A percentile compares a stretch with the other conserved stretches of the same genome.
Conservation (phyloP, 1,140 invertebrate species). For the Neoseiulus cucumeris region DNA sequence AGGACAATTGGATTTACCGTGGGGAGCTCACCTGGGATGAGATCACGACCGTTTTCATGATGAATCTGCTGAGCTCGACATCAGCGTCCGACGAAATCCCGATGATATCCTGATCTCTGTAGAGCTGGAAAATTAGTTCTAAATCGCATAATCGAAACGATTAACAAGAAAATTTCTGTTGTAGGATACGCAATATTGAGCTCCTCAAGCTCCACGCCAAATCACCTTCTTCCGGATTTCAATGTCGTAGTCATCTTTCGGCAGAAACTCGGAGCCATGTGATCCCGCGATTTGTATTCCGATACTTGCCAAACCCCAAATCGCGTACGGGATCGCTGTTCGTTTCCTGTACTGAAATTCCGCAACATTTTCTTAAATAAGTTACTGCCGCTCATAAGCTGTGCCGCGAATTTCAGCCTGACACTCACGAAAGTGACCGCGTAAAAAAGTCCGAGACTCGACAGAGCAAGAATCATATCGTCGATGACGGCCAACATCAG, state of each 20-base stretch:
- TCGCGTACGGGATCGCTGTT: neutral
- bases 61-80: neutral
- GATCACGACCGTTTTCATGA: neutral
- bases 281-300: neutral
- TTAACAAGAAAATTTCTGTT: too few relatives aligned
- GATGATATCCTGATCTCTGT: neutral
- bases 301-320: neutral
- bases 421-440: neutral
- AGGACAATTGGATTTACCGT: neutral
- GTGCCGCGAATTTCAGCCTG: neutral
- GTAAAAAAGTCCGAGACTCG: conserved; percentile 1
- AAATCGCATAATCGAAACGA: too few relatives aligned
- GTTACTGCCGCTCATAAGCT: neutral
- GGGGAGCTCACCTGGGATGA: neutral
- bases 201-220: too few relatives aligned
- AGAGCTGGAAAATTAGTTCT: neutral
- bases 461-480: neutral
- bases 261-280: neutral
- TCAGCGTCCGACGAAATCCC: neutral
- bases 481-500: neutral
- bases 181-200: too few relatives aligned
- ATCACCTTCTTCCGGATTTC: neutral
- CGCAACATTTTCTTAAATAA: neutral
- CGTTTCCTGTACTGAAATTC: neutral
- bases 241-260: neutral